Evolutionary conservation across 2,113 vertebrate species (phyloP), one percentile per base, ranked within the genome.

Genomic region (Larimichthys crocea): DNA sequence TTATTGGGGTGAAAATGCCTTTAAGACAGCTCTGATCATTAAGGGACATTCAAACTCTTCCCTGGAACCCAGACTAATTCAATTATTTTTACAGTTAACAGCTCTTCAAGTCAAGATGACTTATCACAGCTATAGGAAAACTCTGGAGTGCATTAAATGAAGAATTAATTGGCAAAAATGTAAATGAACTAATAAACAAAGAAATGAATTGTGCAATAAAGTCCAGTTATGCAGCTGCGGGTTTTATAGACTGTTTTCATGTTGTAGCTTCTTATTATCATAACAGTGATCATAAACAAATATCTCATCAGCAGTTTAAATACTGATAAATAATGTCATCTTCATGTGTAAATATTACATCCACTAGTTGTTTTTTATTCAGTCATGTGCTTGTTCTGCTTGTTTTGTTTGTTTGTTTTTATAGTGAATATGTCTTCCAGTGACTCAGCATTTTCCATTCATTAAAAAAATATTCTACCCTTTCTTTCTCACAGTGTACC

Each of bases 361-460:
- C 31, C 2, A 5, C 9, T n/a, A 12, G 10, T 20, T 62, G 8
- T 40, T 20, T 20, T 35, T 61, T 35, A 20, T 35, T 40, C 10
- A 61, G 2, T 63, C 19, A 22, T n/a, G 19, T 9, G 9, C 29
- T 31, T 60, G 24, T 62, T 42, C 10, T 56, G 20, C 52, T 55
- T 8, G 10, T 24, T 64, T 22, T 26, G 31, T 15, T 31, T 48
- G 35, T 40, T 11, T 46, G 31, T 46, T 14, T 14, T 46, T 12
- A 60, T 3, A 72, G 10, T 56, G 14, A 14, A 44, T 42, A 60
- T 3, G 46, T 24, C 49, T 16, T 65, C 3, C 35, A 72, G 10
- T 84, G 83, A 82, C 56, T 87, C 46, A 52, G 61, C 70, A 76
- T n/a, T 9, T 40, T 40, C 6, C 35, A 53, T 76, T 63, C 16